Conservation (phyloP, 2,113 vertebrate species). For the Thamnaconus septentrionalis region DNA sequence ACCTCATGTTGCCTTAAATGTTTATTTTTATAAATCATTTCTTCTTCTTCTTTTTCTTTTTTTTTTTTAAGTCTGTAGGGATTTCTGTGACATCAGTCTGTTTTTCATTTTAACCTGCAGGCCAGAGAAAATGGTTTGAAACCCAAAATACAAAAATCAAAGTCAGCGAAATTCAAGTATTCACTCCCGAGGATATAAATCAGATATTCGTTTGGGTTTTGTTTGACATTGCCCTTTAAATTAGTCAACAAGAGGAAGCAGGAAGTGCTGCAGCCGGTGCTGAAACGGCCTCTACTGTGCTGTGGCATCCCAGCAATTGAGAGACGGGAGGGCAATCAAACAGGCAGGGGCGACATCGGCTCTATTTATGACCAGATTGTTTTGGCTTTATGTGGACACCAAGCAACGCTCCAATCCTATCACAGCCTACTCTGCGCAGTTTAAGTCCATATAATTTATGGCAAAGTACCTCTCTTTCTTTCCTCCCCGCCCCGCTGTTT, state of each 20-base stretch:
- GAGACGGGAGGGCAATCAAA: constrained; percentile 68
- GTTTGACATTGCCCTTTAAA: neutral
- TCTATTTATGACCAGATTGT: constrained; percentile 75
- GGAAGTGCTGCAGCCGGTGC: neutral
- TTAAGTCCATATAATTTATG: constrained; percentile 82
- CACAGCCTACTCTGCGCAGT: constrained; percentile 69
- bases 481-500: constrained; percentile 64
- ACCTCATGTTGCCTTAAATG: neutral
- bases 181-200: no score
- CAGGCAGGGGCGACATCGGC: constrained; percentile 56
- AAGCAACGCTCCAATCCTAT: constrained; percentile 75
- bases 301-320: constrained; percentile 41
- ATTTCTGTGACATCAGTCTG: no score
- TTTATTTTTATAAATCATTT: neutral
- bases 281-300: constrained; percentile 6
- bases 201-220: no score
- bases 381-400: constrained; percentile 71
- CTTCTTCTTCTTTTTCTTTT: no score
- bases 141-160: no score
- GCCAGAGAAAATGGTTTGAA: no score
- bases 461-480: constrained; percentile 66
- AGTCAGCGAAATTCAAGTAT: no score
- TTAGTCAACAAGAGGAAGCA: constrained; percentile 1
- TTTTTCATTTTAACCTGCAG: neutral
- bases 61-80: no score